Base-by-base conservation (phyloP, 2,113 vertebrate genomes). In the pig (Sus scrofa) region DNA sequence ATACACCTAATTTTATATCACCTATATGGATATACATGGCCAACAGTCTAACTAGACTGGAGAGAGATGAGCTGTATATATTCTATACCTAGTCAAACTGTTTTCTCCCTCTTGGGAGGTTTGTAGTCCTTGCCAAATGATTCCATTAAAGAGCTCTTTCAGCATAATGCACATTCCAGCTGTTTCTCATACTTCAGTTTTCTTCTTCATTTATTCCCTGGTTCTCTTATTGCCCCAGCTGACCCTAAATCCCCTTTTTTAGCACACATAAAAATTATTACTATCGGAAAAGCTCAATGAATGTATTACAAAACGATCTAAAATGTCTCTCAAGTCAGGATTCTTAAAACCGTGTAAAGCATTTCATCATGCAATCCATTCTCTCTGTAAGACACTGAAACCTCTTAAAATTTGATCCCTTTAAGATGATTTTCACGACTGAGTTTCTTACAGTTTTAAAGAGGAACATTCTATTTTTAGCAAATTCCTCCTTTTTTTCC, bases 41-140 rank as follows among this genome's bases (percentile, higher is more conserved):
- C 62, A 94, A 86, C 0, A 22, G 62, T 26, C 30, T 54, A 81
- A 62, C 26, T 94, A 85, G 58, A 91, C 52, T 88, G n/a, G 56
- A 94, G 90, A 95, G 77, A 96, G 67, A 94, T 91, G 84, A 96
- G 6, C 22, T 86, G 15, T 63, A 24, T 73, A 78, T 71, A 85
- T 95, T 67, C 34, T 84, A 77, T 5, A 52, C 70, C 50, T 2
- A 67, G 77, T 88, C 37, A n/a, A 32, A 82, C 7, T 26, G 5
- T 79, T 91, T 83, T 85, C 85, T 94, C 9, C n/a, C 30, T 92
- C 78, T 73, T 39, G 14, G 37, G 78, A 91, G 74, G 7, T 70
- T 63, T 96, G 22, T 32, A 52, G 52, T 78, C 63, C 12, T 63
- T 77, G 50, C 37, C 74, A 93, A 95, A 77, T 50, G 15, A 89